These are phyloP conservation scores for Osmerus mordax DNA, from an alignment of 2,113 vertebrate species.

Conservation along the genomic window DNA sequence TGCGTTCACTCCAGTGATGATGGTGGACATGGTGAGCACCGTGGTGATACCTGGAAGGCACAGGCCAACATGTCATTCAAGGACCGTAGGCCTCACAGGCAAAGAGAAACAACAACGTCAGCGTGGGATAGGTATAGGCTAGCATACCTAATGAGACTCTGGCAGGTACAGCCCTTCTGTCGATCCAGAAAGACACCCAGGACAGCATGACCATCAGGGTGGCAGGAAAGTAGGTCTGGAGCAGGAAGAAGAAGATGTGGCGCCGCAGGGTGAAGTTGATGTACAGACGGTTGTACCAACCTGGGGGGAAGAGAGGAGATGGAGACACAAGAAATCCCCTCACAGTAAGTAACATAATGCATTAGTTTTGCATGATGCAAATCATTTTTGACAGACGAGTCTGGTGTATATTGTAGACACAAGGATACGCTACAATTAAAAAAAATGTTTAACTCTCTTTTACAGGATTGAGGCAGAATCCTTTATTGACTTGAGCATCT, in stretches of 20 bases:
- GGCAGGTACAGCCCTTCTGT: slow-evolving; percentile 87
- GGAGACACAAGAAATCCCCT: neutral
- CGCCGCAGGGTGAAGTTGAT: slow-evolving; percentile 89
- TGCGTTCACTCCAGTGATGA: slow-evolving; percentile 81
- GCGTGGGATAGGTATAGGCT: neutral
- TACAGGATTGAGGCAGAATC: too few species aligned
- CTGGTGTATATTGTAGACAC: too few species aligned
- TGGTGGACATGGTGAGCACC: slow-evolving; percentile 89
- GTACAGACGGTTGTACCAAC: slow-evolving; percentile 93
- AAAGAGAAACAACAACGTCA: neutral
- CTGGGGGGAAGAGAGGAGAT: slow-evolving; percentile 58
- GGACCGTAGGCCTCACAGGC: neutral
- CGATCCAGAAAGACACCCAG: slow-evolving; percentile 96
- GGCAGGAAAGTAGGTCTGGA: slow-evolving; percentile 92
- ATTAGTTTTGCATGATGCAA: neutral
- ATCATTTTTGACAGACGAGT: neutral
- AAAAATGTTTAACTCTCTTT: too few species aligned
- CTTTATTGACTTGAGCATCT: slow-evolving; percentile 13
- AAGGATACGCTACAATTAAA: too few species aligned
- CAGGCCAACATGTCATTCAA: slow-evolving; percentile 2
- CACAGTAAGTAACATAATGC: neutral
- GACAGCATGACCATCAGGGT: slow-evolving; percentile 93
- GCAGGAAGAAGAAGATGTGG: slow-evolving; percentile 94
- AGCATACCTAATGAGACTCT: slow-evolving; percentile 87
- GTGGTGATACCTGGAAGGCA: slow-evolving; percentile 83